Evolutionary conservation across 2,113 vertebrate species (phyloP).

Genomic region (Platanista minor): DNA sequence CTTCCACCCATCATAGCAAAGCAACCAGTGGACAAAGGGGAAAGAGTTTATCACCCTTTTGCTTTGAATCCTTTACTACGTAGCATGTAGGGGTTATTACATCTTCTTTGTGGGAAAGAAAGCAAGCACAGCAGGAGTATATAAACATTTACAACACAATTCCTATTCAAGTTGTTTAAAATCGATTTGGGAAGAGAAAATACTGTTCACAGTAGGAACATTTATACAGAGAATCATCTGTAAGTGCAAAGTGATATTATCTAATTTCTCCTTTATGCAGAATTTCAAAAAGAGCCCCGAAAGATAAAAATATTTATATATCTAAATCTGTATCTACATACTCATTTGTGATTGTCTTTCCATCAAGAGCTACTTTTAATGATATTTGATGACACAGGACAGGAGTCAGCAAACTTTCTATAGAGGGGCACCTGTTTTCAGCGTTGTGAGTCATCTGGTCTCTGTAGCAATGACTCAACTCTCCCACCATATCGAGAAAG

Average conservation of each 20-base stretch:
- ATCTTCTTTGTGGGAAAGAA: background rate
- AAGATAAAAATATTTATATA: background rate
- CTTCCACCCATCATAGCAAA: background rate
- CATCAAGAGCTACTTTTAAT: background rate
- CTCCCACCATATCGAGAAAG: background rate
- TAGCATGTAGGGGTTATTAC: background rate
- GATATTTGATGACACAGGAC: background rate
- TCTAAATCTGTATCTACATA: background rate
- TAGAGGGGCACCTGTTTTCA: background rate
- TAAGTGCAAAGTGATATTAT: background rate
- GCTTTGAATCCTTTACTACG: background rate
- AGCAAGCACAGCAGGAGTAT: background rate
- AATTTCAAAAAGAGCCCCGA: background rate
- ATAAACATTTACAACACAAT: slow-evolving; percentile 44
- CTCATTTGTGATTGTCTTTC: background rate
- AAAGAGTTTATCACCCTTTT: background rate
- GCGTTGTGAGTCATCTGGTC: background rate
- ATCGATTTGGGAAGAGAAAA: slow-evolving; percentile 31
- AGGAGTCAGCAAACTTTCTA: background rate
- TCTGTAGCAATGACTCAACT: background rate
- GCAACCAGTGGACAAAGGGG: background rate
- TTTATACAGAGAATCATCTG: slow-evolving; percentile 12
- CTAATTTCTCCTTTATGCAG: background rate
- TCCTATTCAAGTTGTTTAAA: slow-evolving; percentile 40
- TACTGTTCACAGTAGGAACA: slow-evolving; percentile 1